phyloP scores from a whole-genome alignment of 2,797 vertebrate genomes.

The Avahi laniger region DNA sequence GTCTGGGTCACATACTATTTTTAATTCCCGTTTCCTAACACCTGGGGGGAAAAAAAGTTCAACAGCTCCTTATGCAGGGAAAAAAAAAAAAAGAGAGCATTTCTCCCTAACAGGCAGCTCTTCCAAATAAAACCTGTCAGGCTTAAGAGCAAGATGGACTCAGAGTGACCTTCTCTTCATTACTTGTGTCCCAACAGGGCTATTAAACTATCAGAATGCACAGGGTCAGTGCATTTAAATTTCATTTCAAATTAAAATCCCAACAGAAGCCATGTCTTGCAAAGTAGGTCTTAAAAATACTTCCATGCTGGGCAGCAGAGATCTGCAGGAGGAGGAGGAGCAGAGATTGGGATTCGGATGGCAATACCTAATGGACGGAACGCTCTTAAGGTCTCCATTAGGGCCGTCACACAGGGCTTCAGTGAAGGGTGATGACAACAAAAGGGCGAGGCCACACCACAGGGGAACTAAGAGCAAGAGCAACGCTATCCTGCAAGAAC shows the following conservation, averaged over 20 bases:
- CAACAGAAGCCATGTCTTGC: conserved; percentile 27
- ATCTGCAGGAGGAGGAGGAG: background rate
- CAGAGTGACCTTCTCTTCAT: background rate
- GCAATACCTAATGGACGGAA: background rate
- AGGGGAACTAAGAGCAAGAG: background rate
- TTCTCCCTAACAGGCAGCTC: background rate
- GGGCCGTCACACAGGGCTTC: background rate
- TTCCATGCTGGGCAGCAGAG: background rate
- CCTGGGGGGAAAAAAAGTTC: background rate
- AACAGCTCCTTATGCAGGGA: background rate
- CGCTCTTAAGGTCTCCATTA: background rate
- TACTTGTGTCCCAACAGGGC: background rate
- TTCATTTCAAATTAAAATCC: conserved; percentile 64
- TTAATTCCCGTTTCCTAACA: conserved; percentile 63
- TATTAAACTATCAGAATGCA: conserved; percentile 26
- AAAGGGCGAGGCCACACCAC: background rate
- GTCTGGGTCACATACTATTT: conserved; percentile 61
- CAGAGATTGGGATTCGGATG: background rate
- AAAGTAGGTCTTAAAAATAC: conserved; percentile 52
- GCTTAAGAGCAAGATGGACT: conserved; percentile 1
- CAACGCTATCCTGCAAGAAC: accelerated
- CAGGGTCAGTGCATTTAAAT: background rate
- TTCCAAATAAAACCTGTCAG: conserved; percentile 46
- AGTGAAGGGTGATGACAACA: accelerated
- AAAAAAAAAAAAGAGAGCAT: background rate